phyloP scores from a whole-genome alignment of 2,888 invertebrate genomes.

The Caenorhabditis japonica region DNA sequence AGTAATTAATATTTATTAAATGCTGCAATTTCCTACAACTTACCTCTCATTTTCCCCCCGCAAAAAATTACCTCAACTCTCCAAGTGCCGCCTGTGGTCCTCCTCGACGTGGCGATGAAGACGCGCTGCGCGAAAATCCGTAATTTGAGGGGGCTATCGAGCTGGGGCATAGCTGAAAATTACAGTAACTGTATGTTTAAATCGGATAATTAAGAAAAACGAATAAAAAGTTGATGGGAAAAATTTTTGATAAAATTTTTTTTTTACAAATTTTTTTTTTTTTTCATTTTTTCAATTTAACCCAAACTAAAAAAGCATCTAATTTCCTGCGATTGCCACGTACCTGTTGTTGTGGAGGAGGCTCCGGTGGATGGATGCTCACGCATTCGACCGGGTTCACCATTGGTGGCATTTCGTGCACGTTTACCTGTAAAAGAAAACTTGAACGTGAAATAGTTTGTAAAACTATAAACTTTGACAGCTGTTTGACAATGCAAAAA shows the following conservation, averaged over 20 bases:
- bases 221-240: background rate
- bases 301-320: too few species aligned
- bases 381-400: conserved; percentile 31
- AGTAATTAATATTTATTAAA: too few species aligned
- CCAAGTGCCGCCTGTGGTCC: too few species aligned
- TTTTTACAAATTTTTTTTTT: background rate
- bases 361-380: conserved; percentile 11
- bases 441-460: background rate
- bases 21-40: too few species aligned
- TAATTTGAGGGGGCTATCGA: conserved; percentile 34
- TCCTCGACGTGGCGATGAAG: conserved; percentile 26
- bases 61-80: too few species aligned
- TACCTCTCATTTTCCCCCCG: too few species aligned
- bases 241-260: conserved; percentile 2
- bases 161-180: conserved; percentile 46
- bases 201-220: too few species aligned
- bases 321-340: too few species aligned
- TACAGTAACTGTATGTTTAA: too few species aligned
- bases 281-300: too few species aligned
- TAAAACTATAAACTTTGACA: too few species aligned
- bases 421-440: conserved; percentile 23
- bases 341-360: conserved; percentile 32
- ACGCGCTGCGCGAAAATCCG: conserved; percentile 48
- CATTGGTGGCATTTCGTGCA: conserved; percentile 25
- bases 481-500: too few species aligned